Percentiles rank a stretch among this genome's conserved stretches.
phyloP scores from a whole-genome alignment of 2,113 vertebrate genomes.

The Azemiops feae region DNA sequence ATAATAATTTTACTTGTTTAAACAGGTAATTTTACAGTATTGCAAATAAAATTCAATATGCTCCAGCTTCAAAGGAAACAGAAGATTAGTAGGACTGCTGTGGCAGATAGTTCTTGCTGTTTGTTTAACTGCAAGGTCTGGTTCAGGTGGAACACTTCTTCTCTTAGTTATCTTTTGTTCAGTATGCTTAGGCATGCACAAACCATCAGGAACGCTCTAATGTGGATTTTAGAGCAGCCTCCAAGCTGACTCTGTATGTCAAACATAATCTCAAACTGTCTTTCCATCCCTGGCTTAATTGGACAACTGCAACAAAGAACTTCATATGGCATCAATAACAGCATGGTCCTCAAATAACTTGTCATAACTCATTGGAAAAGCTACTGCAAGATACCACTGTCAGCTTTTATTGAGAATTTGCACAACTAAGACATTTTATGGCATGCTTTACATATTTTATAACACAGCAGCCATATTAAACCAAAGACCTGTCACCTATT shows the following conservation, averaged over 20 bases:
- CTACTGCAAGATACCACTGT: background rate
- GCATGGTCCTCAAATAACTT: conserved; percentile 18
- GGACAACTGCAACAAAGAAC: conserved; percentile 8
- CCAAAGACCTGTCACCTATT: background rate
- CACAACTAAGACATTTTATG: conserved; percentile 16
- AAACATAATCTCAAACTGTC: conserved; percentile 12
- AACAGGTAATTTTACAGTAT: background rate
- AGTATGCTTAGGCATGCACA: conserved; percentile 46
- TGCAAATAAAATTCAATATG: background rate
- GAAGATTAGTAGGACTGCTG: background rate
- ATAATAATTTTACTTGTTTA: background rate
- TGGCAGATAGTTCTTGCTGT: background rate
- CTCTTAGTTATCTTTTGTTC: conserved; percentile 39
- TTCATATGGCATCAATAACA: conserved; percentile 9
- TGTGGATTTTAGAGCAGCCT: conserved; percentile 54
- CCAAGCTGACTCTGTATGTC: conserved; percentile 7
- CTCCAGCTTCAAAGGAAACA: background rate
- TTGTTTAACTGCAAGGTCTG: conserved; percentile 5
- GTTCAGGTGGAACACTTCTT: background rate
- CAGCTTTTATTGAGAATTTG: conserved; percentile 5
- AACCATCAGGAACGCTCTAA: conserved; percentile 46
- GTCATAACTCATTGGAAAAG: conserved; percentile 11
- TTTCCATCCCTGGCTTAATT: background rate
- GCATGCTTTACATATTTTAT: background rate
- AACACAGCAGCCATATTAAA: background rate